Percentiles rank a stretch among this genome's conserved stretches.
These are phyloP conservation scores for Ladona fulva DNA, from an alignment of 1,140 invertebrate species.

Conservation along the genomic window DNA sequence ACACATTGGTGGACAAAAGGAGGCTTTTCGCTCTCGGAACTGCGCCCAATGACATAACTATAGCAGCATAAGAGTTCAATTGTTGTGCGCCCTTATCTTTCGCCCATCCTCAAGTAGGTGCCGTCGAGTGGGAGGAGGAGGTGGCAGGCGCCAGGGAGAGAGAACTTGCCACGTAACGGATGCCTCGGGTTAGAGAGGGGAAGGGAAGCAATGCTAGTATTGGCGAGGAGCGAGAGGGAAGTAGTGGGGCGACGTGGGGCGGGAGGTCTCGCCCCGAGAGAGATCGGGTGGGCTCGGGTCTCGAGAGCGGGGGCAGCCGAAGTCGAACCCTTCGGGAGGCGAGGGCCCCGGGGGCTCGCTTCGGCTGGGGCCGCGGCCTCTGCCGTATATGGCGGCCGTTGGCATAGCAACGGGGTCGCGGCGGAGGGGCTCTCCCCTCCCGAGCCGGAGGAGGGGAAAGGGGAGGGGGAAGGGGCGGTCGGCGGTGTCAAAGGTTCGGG, in stretches of 20 bases:
- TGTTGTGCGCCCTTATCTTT: no score
- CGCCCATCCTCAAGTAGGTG: neutral
- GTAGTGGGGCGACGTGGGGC: neutral
- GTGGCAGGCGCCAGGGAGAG: neutral
- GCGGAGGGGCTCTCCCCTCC: neutral
- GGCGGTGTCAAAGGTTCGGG: constrained; percentile 1
- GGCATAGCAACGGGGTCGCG: neutral
- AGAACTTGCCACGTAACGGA: neutral
- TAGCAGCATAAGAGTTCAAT: no score
- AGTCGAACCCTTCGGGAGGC: neutral
- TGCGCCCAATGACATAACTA: no score
- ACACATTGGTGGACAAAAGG: no score
- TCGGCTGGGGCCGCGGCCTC: neutral
- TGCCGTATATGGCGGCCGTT: constrained; percentile 1
- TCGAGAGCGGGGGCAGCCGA: neutral
- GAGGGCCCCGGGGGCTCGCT: neutral
- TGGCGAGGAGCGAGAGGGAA: neutral
- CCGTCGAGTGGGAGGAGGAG: neutral
- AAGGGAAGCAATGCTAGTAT: neutral
- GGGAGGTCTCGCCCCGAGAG: neutral
- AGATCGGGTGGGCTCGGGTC: neutral
- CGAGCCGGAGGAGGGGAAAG: neutral
- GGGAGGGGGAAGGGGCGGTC: neutral
- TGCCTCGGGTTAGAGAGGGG: neutral
- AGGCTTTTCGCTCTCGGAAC: no score